Conservation (phyloP, 2,888 invertebrate genomes). For the Sarcophaga caerulescens region DNA sequence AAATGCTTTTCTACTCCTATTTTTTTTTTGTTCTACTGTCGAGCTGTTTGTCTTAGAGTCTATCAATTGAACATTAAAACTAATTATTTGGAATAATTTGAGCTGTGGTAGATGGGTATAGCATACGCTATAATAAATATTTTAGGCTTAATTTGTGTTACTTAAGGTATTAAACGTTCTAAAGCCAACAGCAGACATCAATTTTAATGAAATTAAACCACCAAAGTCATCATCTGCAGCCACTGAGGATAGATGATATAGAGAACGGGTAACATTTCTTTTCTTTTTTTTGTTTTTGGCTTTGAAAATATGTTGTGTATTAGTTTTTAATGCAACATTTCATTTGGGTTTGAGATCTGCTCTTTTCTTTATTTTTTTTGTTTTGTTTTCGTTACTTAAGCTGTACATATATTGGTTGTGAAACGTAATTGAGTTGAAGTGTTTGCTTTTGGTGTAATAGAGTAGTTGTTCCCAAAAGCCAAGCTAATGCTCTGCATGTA, state of each 20-base stretch:
- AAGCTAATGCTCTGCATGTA: slow-evolving; percentile 56
- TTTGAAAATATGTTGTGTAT: not conserved
- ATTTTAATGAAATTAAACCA: not conserved
- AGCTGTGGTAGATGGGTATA: slow-evolving; percentile 7
- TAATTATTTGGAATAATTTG: slow-evolving; percentile 61
- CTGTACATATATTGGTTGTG: not conserved
- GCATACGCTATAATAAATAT: slow-evolving; percentile 41
- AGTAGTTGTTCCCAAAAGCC: slow-evolving; percentile 46
- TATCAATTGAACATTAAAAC: slow-evolving; percentile 64
- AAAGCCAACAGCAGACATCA: slow-evolving; percentile 12
- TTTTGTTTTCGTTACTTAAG: not conserved
- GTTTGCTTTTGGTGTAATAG: slow-evolving; percentile 64
- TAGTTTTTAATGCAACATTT: not conserved
- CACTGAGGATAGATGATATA: not conserved
- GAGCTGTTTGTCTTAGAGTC: not conserved
- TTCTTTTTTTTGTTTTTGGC: not conserved
- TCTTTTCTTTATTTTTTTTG: not conserved
- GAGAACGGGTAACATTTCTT: slow-evolving; percentile 23
- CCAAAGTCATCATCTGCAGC: not conserved
- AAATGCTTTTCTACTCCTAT: slow-evolving; percentile 8
- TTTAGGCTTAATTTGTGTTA: slow-evolving; percentile 53
- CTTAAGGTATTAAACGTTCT: slow-evolving; percentile 51
- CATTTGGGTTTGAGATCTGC: no score
- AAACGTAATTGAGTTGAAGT: slow-evolving; percentile 65
- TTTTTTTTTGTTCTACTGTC: no score